Conservation (phyloP, 2,113 vertebrate species). For the Chionomys nivalis region DNA sequence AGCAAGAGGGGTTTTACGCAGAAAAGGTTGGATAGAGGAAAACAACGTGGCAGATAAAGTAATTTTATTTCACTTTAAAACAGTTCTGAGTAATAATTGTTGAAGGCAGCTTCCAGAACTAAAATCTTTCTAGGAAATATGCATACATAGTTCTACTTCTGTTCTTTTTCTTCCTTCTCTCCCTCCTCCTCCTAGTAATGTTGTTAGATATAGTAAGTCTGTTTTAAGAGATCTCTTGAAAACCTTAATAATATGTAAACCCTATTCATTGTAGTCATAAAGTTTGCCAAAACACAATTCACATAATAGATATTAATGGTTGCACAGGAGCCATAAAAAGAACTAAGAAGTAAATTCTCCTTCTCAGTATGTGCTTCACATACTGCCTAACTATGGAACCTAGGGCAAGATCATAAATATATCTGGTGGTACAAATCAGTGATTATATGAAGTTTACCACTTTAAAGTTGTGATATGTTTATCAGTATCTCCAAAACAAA, state of each 20-base stretch:
- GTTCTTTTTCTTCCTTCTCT: neutral
- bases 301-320: slow-evolving; percentile 22
- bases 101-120: neutral
- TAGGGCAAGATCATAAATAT: slow-evolving; percentile 29
- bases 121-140: neutral
- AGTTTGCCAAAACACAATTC: slow-evolving; percentile 43
- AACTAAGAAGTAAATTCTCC: slow-evolving; percentile 21
- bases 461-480: neutral
- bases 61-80: neutral
- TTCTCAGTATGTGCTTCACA: neutral
- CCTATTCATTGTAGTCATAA: neutral
- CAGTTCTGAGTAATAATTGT: neutral
- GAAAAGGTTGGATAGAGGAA: neutral
- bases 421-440: slow-evolving; percentile 27
- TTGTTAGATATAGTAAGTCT: neutral
- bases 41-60: neutral
- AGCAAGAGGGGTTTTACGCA: too few species aligned
- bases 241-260: neutral
- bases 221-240: slow-evolving; percentile 34
- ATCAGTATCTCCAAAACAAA: neutral
- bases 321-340: slow-evolving; percentile 47
- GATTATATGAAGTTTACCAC: neutral
- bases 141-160: neutral
- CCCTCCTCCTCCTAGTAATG: neutral
- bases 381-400: neutral